Evolutionary conservation across 2,888 invertebrate species (phyloP).

Genomic region (Leptinotarsa haldemani): DNA sequence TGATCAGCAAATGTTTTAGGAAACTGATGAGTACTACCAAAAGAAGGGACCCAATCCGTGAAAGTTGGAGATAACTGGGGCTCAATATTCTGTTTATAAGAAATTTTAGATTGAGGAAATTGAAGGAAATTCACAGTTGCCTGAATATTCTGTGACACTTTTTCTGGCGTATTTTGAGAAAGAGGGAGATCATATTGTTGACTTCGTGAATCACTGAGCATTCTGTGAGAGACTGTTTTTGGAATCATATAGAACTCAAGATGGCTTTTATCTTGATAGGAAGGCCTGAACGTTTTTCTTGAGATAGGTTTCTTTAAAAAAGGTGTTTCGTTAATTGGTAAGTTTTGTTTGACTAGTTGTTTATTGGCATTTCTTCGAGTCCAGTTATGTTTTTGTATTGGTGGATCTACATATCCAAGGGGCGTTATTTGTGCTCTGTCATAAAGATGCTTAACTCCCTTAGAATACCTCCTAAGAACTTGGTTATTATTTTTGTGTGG

Average conservation of each 20-base stretch:
- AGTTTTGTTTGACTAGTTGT: background rate
- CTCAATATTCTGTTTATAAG: background rate
- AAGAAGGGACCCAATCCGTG: background rate
- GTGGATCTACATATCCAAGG: background rate
- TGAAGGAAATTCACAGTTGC: background rate
- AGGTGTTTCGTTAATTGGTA: background rate
- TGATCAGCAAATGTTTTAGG: background rate
- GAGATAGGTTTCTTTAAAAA: background rate
- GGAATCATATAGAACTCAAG: background rate
- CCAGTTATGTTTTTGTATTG: background rate
- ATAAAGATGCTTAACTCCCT: background rate
- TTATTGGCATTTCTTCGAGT: background rate
- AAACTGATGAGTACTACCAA: background rate
- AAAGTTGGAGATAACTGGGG: background rate
- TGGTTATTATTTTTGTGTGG: constrained; percentile 25
- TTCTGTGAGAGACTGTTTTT: background rate
- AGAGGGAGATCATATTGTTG: background rate
- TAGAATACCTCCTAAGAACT: background rate
- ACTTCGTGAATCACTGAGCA: background rate
- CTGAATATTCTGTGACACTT: background rate
- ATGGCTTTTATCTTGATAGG: background rate
- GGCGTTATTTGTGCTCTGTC: background rate
- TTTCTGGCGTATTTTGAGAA: background rate
- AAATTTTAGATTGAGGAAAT: background rate
- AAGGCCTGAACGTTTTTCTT: background rate